phyloP scores from a whole-genome alignment of 2,888 invertebrate genomes.

The Coecobrya sp. region DNA sequence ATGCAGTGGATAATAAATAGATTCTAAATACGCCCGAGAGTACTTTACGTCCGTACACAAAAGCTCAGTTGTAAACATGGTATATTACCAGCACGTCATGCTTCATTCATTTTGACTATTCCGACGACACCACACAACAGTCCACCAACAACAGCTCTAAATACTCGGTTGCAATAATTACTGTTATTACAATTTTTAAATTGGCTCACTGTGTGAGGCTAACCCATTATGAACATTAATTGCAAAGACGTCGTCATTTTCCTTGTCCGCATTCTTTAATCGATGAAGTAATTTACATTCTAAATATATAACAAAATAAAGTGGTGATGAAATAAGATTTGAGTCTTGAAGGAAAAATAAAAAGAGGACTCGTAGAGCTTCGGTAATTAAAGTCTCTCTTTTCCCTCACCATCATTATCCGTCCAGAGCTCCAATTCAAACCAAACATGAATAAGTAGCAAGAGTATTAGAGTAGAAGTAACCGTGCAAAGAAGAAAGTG shows the following conservation, averaged over 20 bases:
- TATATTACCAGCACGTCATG: slow-evolving; percentile 4
- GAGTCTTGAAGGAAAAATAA: background rate
- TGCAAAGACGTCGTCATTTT: slow-evolving; percentile 19
- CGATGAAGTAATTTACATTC: slow-evolving; percentile 55
- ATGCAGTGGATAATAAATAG: slow-evolving; percentile 17
- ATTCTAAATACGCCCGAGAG: background rate
- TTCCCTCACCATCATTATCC: background rate
- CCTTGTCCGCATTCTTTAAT: slow-evolving; percentile 13
- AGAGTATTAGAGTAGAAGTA: background rate
- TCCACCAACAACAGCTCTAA: background rate
- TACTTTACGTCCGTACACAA: slow-evolving; percentile 9
- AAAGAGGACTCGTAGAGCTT: background rate
- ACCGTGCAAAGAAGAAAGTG: slow-evolving; percentile 10
- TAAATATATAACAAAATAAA: slow-evolving; percentile 54
- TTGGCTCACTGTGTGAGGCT: slow-evolving; percentile 58
- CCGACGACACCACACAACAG: background rate
- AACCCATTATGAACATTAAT: slow-evolving; percentile 26
- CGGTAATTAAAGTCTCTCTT: slow-evolving; percentile 46
- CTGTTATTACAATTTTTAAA: slow-evolving; percentile 58
- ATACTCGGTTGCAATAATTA: slow-evolving; percentile 34
- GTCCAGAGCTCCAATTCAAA: slow-evolving; percentile 5
- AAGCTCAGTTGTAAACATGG: slow-evolving; percentile 41
- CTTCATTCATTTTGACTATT: slow-evolving; percentile 1
- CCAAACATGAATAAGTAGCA: background rate
- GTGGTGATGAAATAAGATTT: slow-evolving; percentile 53